Evolutionary conservation across 2,113 vertebrate species (phyloP).

Genomic region (Phoxinus phoxinus): DNA sequence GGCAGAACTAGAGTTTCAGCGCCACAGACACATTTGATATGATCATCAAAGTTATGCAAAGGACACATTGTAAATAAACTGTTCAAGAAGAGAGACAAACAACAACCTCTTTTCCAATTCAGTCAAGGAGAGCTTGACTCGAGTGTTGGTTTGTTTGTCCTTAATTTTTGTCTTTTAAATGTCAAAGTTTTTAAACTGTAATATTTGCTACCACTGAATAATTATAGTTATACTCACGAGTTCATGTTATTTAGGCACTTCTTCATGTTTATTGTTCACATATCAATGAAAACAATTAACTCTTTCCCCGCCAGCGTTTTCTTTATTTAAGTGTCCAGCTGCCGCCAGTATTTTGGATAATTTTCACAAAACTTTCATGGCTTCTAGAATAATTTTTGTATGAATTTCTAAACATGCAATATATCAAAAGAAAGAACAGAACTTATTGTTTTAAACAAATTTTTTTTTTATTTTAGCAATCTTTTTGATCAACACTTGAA

Average conservation of each 20-base stretch:
- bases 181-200: not conserved
- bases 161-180: not conserved
- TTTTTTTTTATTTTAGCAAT: too few relatives aligned
- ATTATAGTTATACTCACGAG: not conserved
- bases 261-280: not conserved
- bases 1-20: not conserved
- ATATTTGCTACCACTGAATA: not conserved
- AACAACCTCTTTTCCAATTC: not conserved
- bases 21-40: not conserved
- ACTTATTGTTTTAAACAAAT: not conserved
- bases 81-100: not conserved
- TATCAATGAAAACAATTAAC: not conserved
- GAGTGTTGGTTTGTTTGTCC: not conserved
- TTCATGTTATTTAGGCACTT: not conserved
- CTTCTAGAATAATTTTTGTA: too few relatives aligned
- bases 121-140: not conserved
- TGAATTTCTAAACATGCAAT: too few relatives aligned
- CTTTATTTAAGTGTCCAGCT: too few relatives aligned
- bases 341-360: too few relatives aligned
- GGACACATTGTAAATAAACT: not conserved
- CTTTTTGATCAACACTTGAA: too few relatives aligned
- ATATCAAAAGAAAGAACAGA: too few relatives aligned
- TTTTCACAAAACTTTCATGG: too few relatives aligned
- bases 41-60: not conserved
- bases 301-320: too few relatives aligned